Base-by-base conservation (phyloP, 2,888 invertebrate genomes). In the Heliconius erato region DNA sequence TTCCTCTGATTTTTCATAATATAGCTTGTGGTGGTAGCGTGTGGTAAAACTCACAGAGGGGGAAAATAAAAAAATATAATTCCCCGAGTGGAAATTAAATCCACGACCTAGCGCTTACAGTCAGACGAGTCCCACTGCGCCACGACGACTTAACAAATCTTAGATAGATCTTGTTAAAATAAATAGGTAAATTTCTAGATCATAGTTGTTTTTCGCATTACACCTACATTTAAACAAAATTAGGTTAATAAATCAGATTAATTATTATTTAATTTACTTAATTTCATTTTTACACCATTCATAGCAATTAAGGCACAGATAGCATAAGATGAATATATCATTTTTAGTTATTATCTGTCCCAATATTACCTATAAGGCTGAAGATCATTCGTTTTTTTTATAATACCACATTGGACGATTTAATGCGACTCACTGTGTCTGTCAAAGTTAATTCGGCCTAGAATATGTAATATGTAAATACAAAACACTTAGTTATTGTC, bases 221-320 rank as follows among this genome's bases (percentile, higher is more conserved):
- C 26, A 26, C 44, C 44, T 72, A 16, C 26, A 72, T 44, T 72
- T 72, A 63, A 59, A 32, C 19, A 9, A 35, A 63, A 76, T 76
- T 35, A 35, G 59, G 32, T 59, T 63, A 76, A 14, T 23, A 35
- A 63, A 63, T 35, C 35, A 76, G 76, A 76, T 76, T 76, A 76
- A 76, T 63, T 76, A 76, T 32, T 35, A 32, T 63, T 59, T 63
- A 76, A 76, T 76, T 2, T 19, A 19, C 19, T 54, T 54, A 54
- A 23, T 54, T 54, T 35, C n/a, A 12, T 59, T 35, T 63, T 63
- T 14, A 16, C 23, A 35, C 3, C 5, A 35, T 59, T 74, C 3
- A n/a, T 28, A 28, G 2, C 26, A 72, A 44, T 26, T 16, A 9
- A n/a, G n/a, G 1, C 12, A 63, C 23, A 54, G 54, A 23, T 54